Evolutionary conservation across 2,797 vertebrate species (phyloP), one percentile per base, ranked within the genome.

Genomic region (Myoxocephalus aenaeus): DNA sequence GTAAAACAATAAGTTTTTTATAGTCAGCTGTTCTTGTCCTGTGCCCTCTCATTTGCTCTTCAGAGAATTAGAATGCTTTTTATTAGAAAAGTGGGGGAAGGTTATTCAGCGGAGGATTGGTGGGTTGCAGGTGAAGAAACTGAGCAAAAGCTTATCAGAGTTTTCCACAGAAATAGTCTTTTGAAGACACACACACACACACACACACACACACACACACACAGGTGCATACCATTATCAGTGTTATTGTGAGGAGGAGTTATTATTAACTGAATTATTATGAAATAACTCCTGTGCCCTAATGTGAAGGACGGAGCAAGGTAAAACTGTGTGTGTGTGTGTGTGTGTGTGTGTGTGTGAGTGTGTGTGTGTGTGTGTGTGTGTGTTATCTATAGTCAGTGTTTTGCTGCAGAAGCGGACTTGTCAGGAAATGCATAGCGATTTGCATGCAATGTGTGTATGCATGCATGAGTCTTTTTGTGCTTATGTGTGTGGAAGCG

Each of bases 221-320:
- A 64, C 46, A 70, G 20, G 7, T 3, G 25, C 75, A 77, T 40
- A 32, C 48, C 13, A 75, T 86, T 82, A 86, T 89, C 84, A 82
- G 67, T 73, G 73, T 73, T 82, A 81, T 65, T 83, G 73, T 58
- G 73, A 78, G 57, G 51, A 78, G 63, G 58, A 78, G 57, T 84
- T 82, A 81, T 84, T 86, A 90, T 79, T 82, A 68, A 76, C 29
- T 44, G 83, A 86, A 87, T 77, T 75, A 85, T 83, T 80, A 87
- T 77, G 66, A 76, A 82, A 77, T 75, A 81, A 80, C 69, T 67
- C 57, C 40, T 1, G 42, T 71, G 69, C 72, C 46, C 48, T 71
- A 36, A 84, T 81, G 87, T 89, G 90, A 92, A 92, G 90, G 87
- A 90, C 77, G 0, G 84, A 75, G 51, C 81, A 87, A 81, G 73